phyloP scores from a whole-genome alignment of 1,140 invertebrate species.

The Eciton burchellii region DNA sequence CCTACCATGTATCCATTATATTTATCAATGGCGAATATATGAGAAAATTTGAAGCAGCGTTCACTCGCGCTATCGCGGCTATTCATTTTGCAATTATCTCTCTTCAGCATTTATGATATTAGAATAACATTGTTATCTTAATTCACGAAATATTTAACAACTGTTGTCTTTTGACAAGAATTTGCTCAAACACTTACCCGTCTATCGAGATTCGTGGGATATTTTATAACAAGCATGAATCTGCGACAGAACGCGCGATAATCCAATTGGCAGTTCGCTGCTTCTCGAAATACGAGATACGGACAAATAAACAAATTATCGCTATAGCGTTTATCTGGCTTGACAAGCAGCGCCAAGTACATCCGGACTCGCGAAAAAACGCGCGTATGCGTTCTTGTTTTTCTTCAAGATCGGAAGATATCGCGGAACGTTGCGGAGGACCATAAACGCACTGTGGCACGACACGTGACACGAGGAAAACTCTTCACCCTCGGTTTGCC shows the following conservation, averaged over 20 bases:
- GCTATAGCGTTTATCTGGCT: not conserved
- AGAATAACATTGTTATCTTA: not conserved
- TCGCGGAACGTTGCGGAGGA: not conserved
- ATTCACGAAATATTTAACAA: not conserved
- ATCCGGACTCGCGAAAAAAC: not conserved
- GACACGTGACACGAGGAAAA: slow-evolving; percentile 50
- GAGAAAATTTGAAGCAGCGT: slow-evolving; percentile 1
- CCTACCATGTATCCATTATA: slow-evolving; percentile 3
- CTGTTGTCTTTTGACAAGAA: not conserved
- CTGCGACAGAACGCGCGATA: not conserved
- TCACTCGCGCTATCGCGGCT: not conserved
- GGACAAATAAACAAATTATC: not conserved
- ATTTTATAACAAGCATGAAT: not conserved
- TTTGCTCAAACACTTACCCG: slow-evolving; percentile 31
- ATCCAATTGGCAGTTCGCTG: not conserved
- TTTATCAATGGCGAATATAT: not conserved
- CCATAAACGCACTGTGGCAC: slow-evolving; percentile 39
- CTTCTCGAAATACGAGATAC: slow-evolving; percentile 14
- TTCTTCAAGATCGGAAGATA: slow-evolving; percentile 1
- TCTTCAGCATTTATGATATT: no score
- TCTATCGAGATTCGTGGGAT: not conserved
- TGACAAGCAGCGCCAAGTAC: not conserved
- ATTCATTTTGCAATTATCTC: not conserved
- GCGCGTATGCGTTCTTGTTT: not conserved
- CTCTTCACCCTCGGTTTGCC: slow-evolving; percentile 43